Conservation (phyloP, 2,888 invertebrate species). For the Acleris holmiana region DNA sequence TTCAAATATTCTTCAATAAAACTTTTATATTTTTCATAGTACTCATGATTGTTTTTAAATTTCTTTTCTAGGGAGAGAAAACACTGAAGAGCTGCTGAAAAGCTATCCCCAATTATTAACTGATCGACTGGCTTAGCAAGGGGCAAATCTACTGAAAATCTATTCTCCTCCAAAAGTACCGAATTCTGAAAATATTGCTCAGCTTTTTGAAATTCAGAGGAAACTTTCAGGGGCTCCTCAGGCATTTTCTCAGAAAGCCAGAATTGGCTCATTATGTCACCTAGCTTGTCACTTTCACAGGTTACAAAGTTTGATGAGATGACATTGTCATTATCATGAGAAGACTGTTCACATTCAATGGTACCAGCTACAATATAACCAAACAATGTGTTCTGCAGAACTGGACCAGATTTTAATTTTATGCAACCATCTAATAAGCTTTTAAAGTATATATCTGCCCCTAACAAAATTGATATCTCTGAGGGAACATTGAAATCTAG, state of each 20-base stretch:
- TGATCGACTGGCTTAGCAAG: constrained; percentile 6
- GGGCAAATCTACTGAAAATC: constrained; percentile 32
- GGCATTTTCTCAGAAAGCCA: no score
- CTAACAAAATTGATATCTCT: no score
- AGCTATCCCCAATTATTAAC: constrained; percentile 18
- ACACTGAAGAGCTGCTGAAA: constrained; percentile 8
- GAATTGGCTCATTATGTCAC: no score
- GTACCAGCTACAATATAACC: constrained; percentile 37
- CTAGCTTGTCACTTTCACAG: no score
- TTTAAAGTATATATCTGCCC: no score
- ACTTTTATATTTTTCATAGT: constrained; percentile 11
- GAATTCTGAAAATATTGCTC: no score
- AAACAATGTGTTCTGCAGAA: constrained; percentile 40
- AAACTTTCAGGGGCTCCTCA: no score
- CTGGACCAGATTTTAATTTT: constrained; percentile 24
- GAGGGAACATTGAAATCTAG: no score
- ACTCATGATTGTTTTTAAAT: constrained; percentile 1
- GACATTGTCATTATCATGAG: constrained; percentile 16
- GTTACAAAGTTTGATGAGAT: constrained; percentile 41
- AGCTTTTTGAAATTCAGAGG: no score
- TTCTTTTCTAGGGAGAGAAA: constrained; percentile 10
- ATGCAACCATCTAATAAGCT: constrained; percentile 22
- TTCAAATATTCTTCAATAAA: constrained; percentile 18
- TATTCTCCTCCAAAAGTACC: not conserved
- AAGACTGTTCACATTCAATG: not conserved